Percentiles rank a stretch among this genome's conserved stretches.
phyloP scores from a whole-genome alignment of 1,140 invertebrate species.

The Drosophila bipectinata region DNA sequence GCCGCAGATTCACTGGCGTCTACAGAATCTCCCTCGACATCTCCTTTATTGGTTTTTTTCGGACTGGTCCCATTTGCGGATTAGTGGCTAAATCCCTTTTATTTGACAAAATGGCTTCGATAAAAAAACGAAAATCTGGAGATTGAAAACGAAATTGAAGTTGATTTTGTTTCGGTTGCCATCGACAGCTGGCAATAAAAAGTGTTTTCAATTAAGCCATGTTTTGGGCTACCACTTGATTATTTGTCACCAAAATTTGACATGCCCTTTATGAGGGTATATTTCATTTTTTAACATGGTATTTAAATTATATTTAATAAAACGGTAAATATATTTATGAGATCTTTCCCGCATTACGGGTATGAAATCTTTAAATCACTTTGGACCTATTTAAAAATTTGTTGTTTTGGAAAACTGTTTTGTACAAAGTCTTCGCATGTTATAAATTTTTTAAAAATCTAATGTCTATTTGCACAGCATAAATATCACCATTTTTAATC shows the following conservation, averaged over 20 bases:
- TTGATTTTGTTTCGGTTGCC: constrained; percentile 69
- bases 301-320: too few relatives aligned
- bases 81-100: constrained; percentile 71
- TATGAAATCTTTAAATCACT: too few relatives aligned
- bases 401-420: too few relatives aligned
- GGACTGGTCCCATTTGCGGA: constrained; percentile 65
- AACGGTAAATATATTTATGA: too few relatives aligned
- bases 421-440: too few relatives aligned
- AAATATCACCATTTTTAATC: not conserved
- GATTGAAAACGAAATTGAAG: constrained; percentile 66
- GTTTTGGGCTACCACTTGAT: constrained; percentile 25
- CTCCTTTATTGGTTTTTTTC: constrained; percentile 16
- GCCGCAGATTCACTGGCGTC: constrained; percentile 47
- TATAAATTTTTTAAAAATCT: too few relatives aligned
- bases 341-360: too few relatives aligned
- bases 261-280: constrained; percentile 8
- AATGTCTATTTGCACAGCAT: too few relatives aligned
- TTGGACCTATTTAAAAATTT: too few relatives aligned
- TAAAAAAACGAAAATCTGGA: constrained; percentile 56
- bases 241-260: constrained; percentile 29
- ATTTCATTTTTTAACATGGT: not conserved
- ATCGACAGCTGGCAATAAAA: constrained; percentile 60
- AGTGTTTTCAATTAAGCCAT: constrained; percentile 17
- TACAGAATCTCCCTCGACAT: constrained; percentile 12
- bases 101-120: constrained; percentile 78